Evolutionary conservation across 2,113 vertebrate species (phyloP).

Genomic region (Mesoclemmys tuberculata): DNA sequence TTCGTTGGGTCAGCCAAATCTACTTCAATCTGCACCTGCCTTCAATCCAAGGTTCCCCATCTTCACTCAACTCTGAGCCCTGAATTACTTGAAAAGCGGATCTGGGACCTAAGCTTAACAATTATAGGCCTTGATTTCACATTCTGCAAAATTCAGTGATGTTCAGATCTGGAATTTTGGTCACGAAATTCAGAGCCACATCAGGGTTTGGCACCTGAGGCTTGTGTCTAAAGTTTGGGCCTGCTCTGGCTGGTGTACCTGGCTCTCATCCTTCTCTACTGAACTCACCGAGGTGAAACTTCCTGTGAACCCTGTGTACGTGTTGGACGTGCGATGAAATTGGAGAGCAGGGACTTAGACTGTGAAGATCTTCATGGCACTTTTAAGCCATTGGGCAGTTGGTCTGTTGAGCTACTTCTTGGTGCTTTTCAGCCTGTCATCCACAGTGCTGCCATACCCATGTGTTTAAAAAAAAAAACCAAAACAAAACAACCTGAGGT

Average conservation of each 20-base stretch:
- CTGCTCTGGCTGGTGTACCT: not conserved
- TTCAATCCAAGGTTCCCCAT: fast-evolving
- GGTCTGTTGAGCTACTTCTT: constrained; percentile 37
- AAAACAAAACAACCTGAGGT: no score
- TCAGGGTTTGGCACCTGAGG: not conserved
- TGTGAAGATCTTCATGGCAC: constrained; percentile 54
- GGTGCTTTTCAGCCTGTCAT: constrained; percentile 52
- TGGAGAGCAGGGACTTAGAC: constrained; percentile 49
- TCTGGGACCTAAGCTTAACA: no score
- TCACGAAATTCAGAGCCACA: not conserved
- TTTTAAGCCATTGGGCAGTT: constrained; percentile 29
- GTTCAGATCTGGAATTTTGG: no score
- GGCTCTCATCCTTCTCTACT: not conserved
- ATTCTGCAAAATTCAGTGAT: not conserved
- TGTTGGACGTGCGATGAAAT: constrained; percentile 58
- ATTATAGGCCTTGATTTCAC: not conserved
- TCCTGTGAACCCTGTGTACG: constrained; percentile 32
- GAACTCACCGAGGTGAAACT: not conserved
- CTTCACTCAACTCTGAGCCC: fast-evolving
- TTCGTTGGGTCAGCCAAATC: not conserved
- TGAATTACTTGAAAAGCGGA: not conserved
- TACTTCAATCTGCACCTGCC: not conserved
- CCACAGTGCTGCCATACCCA: constrained; percentile 26
- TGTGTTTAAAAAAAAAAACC: not conserved
- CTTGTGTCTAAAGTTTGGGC: not conserved